Evolutionary conservation across 2,797 vertebrate species (phyloP).

Genomic region (Sebastolobus altivelis): DNA sequence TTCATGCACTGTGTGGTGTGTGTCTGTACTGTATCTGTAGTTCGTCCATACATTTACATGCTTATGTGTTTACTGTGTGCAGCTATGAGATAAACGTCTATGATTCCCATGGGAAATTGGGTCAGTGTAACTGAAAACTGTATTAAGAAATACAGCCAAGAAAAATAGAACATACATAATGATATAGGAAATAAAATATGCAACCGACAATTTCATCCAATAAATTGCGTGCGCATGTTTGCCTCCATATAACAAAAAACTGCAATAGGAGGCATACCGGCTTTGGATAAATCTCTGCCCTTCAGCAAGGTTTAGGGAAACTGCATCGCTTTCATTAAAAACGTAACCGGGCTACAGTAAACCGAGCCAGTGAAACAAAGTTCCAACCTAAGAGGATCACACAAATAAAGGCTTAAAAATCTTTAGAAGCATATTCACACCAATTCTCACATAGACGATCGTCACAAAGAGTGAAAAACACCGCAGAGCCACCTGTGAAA

Average conservation of each 20-base stretch:
- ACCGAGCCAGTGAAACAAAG: slow-evolving; percentile 24
- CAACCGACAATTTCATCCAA: slow-evolving; percentile 1
- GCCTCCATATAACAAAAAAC: neutral
- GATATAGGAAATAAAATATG: slow-evolving; percentile 10
- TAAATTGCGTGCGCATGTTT: slow-evolving; percentile 3
- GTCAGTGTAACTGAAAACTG: slow-evolving; percentile 16
- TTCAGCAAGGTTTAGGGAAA: slow-evolving; percentile 45
- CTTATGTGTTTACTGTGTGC: neutral
- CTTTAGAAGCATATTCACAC: neutral
- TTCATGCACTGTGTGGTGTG: neutral
- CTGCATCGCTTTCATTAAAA: slow-evolving; percentile 35
- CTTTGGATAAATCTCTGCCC: slow-evolving; percentile 45
- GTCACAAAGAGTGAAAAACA: slow-evolving; percentile 12
- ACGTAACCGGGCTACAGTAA: slow-evolving; percentile 27
- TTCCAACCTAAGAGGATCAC: slow-evolving; percentile 8
- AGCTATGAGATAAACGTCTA: slow-evolving; percentile 2
- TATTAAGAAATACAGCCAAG: slow-evolving; percentile 9
- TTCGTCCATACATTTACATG: neutral
- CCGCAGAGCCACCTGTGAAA: slow-evolving; percentile 42
- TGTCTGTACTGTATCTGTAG: neutral
- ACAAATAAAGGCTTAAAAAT: slow-evolving; percentile 11
- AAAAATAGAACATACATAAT: slow-evolving; percentile 12
- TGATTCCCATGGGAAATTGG: slow-evolving; percentile 1
- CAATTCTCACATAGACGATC: neutral
- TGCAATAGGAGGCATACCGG: slow-evolving; percentile 17